phyloP scores from a whole-genome alignment of 2,113 vertebrate genomes.

The Pitta sordida region DNA sequence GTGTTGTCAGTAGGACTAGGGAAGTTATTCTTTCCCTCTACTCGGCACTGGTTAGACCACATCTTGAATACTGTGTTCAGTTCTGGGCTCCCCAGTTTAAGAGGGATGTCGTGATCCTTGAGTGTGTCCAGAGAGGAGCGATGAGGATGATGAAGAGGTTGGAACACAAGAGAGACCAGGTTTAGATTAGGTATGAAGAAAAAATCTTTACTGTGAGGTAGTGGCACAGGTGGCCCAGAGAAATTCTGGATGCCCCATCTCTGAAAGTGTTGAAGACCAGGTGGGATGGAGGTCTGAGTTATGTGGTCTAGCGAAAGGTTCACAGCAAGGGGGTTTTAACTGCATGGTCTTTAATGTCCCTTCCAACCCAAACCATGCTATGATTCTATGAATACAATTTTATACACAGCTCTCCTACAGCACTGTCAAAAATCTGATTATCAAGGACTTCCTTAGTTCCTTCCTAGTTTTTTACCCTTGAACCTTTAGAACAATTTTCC shows the following conservation, averaged over 20 bases:
- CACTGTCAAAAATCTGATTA: neutral
- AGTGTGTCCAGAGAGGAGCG: rapidly evolving
- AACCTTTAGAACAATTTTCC: neutral
- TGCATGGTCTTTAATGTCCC: neutral
- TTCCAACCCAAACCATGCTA: neutral
- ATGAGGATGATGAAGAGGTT: too few species aligned
- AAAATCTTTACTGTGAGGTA: too few species aligned
- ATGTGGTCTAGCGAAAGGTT: neutral
- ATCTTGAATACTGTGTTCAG: too few species aligned
- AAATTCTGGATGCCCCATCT: rapidly evolving
- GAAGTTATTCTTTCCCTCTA: too few species aligned
- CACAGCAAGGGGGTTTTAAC: neutral
- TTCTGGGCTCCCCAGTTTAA: neutral
- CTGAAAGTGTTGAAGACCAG: neutral
- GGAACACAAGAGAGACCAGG: neutral
- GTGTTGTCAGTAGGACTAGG: too few species aligned
- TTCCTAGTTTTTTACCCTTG: neutral
- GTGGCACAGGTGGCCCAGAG: neutral
- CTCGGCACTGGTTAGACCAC: neutral
- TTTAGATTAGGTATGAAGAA: neutral
- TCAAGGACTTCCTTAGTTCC: neutral
- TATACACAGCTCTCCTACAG: rapidly evolving
- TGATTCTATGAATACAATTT: neutral
- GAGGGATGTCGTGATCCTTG: rapidly evolving
- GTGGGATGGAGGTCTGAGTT: neutral